These are phyloP conservation scores for Cassiopea xamachana DNA, from an alignment of 30 jellyfish, hydroid and myxozoan genomes.

Conservation along the genomic window DNA sequence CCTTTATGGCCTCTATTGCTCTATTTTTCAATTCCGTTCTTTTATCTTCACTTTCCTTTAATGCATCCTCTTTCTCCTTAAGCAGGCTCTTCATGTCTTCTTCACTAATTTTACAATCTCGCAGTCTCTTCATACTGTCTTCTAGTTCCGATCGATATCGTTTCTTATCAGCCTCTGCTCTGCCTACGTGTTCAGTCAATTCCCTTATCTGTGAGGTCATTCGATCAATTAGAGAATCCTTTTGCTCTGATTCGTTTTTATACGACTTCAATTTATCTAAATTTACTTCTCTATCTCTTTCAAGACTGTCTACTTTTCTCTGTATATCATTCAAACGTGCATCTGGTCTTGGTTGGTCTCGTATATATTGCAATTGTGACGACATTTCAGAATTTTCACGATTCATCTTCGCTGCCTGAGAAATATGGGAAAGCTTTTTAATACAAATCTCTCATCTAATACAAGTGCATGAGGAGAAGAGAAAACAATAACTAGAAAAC, in stretches of 20 bases:
- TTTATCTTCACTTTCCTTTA: slow-evolving; percentile 59
- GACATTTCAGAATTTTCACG: slow-evolving; percentile 37
- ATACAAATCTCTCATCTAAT: background rate
- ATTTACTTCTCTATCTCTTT: slow-evolving; percentile 30
- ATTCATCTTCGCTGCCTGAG: slow-evolving; percentile 31
- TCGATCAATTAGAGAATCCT: slow-evolving; percentile 59
- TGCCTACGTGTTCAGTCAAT: slow-evolving; percentile 42
- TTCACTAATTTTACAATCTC: slow-evolving; percentile 27
- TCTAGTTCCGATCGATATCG: slow-evolving; percentile 45
- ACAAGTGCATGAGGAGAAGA: too few relatives aligned
- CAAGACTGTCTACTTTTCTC: slow-evolving; percentile 40
- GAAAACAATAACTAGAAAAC: too few relatives aligned
- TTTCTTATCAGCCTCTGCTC: slow-evolving; percentile 68
- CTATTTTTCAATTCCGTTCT: slow-evolving; percentile 77
- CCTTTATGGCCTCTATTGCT: slow-evolving; percentile 81
- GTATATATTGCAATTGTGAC: slow-evolving; percentile 22
- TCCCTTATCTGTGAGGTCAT: slow-evolving; percentile 72
- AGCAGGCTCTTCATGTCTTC: slow-evolving; percentile 58
- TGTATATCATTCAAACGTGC: slow-evolving; percentile 36
- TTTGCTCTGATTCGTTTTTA: slow-evolving; percentile 55
- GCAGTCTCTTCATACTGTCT: slow-evolving; percentile 53
- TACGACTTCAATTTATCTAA: slow-evolving; percentile 16
- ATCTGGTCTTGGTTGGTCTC: slow-evolving; percentile 40
- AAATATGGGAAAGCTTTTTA: background rate
- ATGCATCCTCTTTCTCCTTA: slow-evolving; percentile 39